Percentiles rank a stretch among this genome's conserved stretches.
Conservation (phyloP, 2,888 invertebrate genomes). For the Heteropelma amictum region DNA sequence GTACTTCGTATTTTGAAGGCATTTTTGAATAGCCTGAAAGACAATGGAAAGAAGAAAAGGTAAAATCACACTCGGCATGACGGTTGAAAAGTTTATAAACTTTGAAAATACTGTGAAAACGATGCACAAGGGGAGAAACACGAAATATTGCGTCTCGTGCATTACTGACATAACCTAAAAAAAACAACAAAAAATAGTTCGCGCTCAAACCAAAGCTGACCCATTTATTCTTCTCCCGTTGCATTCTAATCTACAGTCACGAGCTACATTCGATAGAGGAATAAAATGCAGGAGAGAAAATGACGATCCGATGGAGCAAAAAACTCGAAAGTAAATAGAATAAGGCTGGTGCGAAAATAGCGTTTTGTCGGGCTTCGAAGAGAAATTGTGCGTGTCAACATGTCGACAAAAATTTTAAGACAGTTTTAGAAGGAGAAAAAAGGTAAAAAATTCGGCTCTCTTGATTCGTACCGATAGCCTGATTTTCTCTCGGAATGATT, state of each 20-base stretch:
- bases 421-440: background rate
- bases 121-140: background rate
- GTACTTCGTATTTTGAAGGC: slow-evolving; percentile 72
- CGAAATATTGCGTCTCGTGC: slow-evolving; percentile 18
- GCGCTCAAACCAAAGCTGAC: slow-evolving; percentile 49
- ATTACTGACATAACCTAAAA: slow-evolving; percentile 49
- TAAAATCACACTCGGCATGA: background rate
- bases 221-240: slow-evolving; percentile 16
- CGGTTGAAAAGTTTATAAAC: background rate
- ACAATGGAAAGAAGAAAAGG: background rate
- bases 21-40: slow-evolving; percentile 73
- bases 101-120: background rate
- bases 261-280: background rate
- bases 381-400: slow-evolving; percentile 33
- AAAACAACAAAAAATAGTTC: slow-evolving; percentile 22
- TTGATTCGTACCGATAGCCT: slow-evolving; percentile 48
- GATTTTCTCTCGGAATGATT: slow-evolving; percentile 35
- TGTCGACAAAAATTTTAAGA: slow-evolving; percentile 23
- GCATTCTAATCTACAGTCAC: slow-evolving; percentile 27
- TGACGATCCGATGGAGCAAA: background rate
- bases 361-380: slow-evolving; percentile 14
- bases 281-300: background rate
- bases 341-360: slow-evolving; percentile 15
- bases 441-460: slow-evolving; percentile 1
- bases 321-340: background rate